phyloP scores from a whole-genome alignment of 2,113 vertebrate genomes.

The Chamaetylas fuelleborni region DNA sequence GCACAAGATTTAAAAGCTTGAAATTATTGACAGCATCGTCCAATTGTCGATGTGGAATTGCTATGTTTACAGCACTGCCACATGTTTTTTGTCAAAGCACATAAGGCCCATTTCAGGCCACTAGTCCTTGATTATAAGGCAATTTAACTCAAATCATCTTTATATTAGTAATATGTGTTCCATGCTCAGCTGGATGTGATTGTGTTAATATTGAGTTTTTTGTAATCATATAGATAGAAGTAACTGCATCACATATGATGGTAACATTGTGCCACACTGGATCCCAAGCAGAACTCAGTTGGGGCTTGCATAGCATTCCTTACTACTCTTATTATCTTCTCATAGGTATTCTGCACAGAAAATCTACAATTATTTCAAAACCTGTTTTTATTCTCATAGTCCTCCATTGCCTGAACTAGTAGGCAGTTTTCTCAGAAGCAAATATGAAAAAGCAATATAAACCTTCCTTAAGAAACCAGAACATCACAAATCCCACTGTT shows the following conservation, averaged over 20 bases:
- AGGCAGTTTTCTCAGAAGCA: not conserved
- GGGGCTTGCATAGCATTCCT: not conserved
- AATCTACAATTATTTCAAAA: not conserved
- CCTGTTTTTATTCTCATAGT: not conserved
- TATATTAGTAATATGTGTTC: not conserved
- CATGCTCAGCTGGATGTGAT: not conserved
- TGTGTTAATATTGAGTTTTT: not conserved
- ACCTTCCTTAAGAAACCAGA: not conserved
- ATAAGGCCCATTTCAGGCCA: not conserved
- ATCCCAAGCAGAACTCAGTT: not conserved
- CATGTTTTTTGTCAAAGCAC: not conserved
- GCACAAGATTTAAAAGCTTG: not conserved
- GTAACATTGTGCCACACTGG: not conserved
- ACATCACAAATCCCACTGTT: not conserved
- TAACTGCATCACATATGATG: not conserved
- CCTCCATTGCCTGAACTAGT: not conserved
- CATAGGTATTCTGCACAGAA: not conserved
- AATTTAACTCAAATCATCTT: not conserved
- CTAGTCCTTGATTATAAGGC: not conserved
- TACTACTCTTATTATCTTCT: not conserved
- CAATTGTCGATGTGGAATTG: not conserved
- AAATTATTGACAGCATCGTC: not conserved
- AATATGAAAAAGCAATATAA: not conserved
- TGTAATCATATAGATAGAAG: not conserved
- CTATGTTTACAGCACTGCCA: not conserved